Evolutionary conservation across 2,113 vertebrate species (phyloP).

Genomic region (Macrotus californicus): DNA sequence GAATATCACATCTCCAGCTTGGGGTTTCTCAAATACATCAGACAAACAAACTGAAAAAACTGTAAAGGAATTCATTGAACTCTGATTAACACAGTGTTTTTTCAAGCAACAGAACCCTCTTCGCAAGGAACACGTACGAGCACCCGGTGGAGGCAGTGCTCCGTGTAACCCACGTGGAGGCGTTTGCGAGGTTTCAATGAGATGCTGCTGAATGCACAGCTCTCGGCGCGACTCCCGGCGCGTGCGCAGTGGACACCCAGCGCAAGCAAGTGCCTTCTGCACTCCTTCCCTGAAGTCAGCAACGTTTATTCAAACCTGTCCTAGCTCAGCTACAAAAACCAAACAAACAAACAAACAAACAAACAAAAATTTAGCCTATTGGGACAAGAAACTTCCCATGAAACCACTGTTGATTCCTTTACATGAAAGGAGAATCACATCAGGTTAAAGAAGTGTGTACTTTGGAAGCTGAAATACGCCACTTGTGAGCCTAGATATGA

Average conservation of each 20-base stretch:
- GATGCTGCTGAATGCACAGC: not conserved
- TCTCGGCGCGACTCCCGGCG: not conserved
- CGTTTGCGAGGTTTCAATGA: not conserved
- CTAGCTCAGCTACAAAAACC: not conserved
- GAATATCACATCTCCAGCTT: not conserved
- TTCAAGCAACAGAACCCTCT: not conserved
- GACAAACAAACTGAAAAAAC: not conserved
- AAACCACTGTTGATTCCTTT: not conserved
- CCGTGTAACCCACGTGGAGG: not conserved
- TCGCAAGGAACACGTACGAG: not conserved
- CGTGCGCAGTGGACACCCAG: rapidly evolving
- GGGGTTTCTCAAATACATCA: not conserved
- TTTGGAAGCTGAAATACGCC: not conserved
- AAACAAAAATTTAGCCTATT: not conserved
- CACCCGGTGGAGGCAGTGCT: not conserved
- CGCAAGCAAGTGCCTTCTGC: not conserved
- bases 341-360: no score
- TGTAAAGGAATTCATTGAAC: not conserved
- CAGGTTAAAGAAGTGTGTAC: not conserved
- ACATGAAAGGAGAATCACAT: not conserved
- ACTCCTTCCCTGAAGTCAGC: not conserved
- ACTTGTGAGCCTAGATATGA: no score
- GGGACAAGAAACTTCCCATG: not conserved
- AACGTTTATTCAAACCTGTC: not conserved
- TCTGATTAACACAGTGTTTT: not conserved